phyloP scores from a whole-genome alignment of 2,113 vertebrate species.

The Ammospiza caudacuta region DNA sequence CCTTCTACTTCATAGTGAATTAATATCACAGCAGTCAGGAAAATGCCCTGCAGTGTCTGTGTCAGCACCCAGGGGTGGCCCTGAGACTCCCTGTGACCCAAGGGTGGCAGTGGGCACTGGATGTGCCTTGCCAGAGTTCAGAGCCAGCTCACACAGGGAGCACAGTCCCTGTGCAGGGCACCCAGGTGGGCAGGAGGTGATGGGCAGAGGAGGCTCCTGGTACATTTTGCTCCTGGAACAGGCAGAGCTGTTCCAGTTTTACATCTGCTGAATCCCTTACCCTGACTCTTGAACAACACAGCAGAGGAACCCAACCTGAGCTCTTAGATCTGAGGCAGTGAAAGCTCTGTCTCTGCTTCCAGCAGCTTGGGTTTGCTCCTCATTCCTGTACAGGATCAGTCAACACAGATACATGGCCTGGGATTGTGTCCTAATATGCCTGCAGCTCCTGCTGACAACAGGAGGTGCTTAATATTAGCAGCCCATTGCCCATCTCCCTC shows the following conservation, averaged over 20 bases:
- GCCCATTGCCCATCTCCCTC: neutral
- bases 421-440: neutral
- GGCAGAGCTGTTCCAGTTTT: conserved; percentile 23
- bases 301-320: neutral
- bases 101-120: neutral
- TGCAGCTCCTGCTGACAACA: neutral
- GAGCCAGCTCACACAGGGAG: accelerated
- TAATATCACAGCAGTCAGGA: neutral
- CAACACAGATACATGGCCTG: neutral
- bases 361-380: neutral
- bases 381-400: neutral
- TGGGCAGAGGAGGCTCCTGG: neutral
- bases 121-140: neutral
- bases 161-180: neutral
- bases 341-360: neutral
- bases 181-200: conserved; percentile 6
- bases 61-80: neutral
- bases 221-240: neutral
- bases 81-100: neutral
- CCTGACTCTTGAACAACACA: neutral
- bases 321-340: neutral
- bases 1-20: neutral
- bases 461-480: neutral
- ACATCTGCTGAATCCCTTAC: neutral
- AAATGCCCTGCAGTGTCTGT: neutral